Base-by-base conservation (phyloP, 1,140 invertebrate genomes). In the Bradysia coprophila region DNA sequence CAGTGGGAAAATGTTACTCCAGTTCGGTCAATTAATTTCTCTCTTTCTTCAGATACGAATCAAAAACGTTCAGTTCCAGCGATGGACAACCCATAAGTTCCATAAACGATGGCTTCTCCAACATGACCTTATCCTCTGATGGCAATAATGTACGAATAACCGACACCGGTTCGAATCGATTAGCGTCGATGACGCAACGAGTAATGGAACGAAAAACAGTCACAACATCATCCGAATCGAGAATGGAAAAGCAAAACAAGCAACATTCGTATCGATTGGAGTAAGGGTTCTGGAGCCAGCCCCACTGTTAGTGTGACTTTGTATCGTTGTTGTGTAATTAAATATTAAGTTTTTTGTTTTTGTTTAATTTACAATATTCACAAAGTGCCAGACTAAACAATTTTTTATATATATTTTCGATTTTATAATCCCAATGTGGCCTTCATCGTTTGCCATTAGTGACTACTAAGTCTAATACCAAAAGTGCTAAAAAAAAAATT, bases 121-220 rank as follows among this genome's bases (percentile, higher is more conserved):
- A 59, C 42, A 48, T 59, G 53, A 57, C 57, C 5, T 47, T 59
- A 5, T 55, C 52, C 38, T 56, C 57, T 3, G 57, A 59, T 41
- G 54, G 53, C 15, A 55, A 54, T 38, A 59, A 57, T 45, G 37
- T 59, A 4, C 55, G 51, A 49, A 48, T 57, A 39, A 48, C 56
- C 15, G 57, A 59, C 45, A 51, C 50, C 33, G 54, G 57, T 19
- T 56, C 55, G 1, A 49, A 55, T 41, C 49, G 57, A 13, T 50
- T 59, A 21, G 49, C 51, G 23, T 67, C 67, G 3, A 63, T 62
- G 53, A 67, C 61, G 19, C 66, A 68, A 45, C 67, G 66, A 33
- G 62, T 68, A 18, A 66, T 65, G 42, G 67, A 69, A 44, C 66
- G 67, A 39, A 69, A 68, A 48, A 67, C 65, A 11, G 56, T 67